phyloP scores from a whole-genome alignment of 2,888 invertebrate species.

The Drosophila borborema region DNA sequence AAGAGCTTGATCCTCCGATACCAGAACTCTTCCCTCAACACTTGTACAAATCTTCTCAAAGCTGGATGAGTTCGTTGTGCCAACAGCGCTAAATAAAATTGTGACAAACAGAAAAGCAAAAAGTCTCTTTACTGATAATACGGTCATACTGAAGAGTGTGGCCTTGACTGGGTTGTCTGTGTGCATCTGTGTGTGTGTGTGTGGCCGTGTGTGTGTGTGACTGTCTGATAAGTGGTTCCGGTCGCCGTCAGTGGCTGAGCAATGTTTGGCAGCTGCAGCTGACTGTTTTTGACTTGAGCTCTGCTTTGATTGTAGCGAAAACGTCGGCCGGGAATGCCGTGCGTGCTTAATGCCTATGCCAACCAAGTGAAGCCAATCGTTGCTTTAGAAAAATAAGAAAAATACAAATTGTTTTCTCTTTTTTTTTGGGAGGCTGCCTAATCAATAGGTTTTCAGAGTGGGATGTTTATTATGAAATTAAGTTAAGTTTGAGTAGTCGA shows the following conservation, averaged over 20 bases:
- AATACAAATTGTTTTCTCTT: background rate
- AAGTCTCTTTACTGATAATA: conserved; percentile 16
- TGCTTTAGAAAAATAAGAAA: background rate
- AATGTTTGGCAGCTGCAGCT: conserved; percentile 52
- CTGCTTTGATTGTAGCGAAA: conserved; percentile 29
- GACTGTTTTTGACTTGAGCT: background rate
- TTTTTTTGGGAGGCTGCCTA: background rate
- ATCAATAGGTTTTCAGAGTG: background rate
- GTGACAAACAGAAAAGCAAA: conserved; percentile 1
- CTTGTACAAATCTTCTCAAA: background rate
- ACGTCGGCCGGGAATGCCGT: conserved; percentile 23
- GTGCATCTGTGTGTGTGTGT: background rate
- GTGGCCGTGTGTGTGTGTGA: background rate
- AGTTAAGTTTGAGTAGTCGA: background rate
- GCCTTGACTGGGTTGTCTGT: conserved; percentile 6
- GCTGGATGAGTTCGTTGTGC: conserved; percentile 29
- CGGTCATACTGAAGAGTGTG: conserved; percentile 2
- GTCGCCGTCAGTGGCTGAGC: conserved; percentile 12
- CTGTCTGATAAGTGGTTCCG: conserved; percentile 47
- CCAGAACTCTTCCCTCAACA: background rate
- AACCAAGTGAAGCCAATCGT: background rate
- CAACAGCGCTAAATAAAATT: conserved; percentile 42
- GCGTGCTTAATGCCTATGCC: conserved; percentile 29
- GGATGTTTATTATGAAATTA: background rate
- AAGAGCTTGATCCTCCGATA: conserved; percentile 2